Percentiles rank a stretch among this genome's conserved stretches.
phyloP scores from a whole-genome alignment of 2,797 vertebrate species.

The Otolemur crassicaudatus region DNA sequence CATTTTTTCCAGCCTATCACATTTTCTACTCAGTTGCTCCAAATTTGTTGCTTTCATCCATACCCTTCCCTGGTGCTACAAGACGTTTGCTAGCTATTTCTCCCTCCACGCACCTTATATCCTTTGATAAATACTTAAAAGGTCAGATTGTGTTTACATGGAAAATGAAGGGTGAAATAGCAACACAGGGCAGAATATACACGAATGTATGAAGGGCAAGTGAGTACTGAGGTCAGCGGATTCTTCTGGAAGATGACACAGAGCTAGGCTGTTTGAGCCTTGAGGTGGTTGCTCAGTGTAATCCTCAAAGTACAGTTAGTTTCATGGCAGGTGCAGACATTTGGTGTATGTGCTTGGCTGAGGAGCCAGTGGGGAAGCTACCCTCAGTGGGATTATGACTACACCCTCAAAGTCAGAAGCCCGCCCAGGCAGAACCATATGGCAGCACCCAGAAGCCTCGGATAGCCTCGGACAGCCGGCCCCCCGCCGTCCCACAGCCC shows the following conservation, averaged over 20 bases:
- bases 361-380: too few relatives aligned
- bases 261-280: not conserved
- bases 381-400: too few relatives aligned
- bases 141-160: not conserved
- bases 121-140: not conserved
- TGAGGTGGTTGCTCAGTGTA: not conserved
- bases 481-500: too few relatives aligned
- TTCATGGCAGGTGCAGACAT: not conserved
- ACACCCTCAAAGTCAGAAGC: too few relatives aligned
- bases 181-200: not conserved
- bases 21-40: not conserved
- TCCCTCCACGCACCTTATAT: not conserved
- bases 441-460: too few relatives aligned
- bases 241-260: not conserved
- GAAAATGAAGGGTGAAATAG: not conserved
- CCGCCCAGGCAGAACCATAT: too few relatives aligned
- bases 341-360: too few relatives aligned
- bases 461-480: too few relatives aligned
- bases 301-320: not conserved
- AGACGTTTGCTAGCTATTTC: not conserved
- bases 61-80: not conserved
- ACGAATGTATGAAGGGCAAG: not conserved
- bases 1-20: not conserved
- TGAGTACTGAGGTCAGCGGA: not conserved
- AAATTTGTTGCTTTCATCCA: slow-evolving; percentile 3